Evolutionary conservation across 2,888 invertebrate genomes (phyloP).

Genomic region (Limnephilus marmoratus): DNA sequence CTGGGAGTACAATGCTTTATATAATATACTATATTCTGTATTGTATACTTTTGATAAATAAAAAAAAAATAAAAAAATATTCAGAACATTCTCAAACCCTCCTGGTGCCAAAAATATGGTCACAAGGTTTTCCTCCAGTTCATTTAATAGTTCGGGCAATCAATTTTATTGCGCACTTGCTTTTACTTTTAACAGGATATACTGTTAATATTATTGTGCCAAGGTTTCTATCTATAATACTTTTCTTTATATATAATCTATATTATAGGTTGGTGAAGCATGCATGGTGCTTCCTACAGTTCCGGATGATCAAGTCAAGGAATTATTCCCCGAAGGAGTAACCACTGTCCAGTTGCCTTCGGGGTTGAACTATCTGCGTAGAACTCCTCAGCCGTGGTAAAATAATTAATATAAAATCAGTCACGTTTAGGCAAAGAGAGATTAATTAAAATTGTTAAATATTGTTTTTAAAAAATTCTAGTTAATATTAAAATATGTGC

Average conservation of each 20-base stretch:
- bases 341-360: constrained; percentile 87
- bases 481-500: not conserved
- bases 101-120: too few relatives aligned
- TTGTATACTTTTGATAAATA: too few relatives aligned
- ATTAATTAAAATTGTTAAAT: too few relatives aligned
- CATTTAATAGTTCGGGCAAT: too few relatives aligned
- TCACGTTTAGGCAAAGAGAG: too few relatives aligned
- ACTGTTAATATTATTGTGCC: not conserved
- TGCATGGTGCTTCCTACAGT: constrained; percentile 95
- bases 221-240: not conserved
- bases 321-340: constrained; percentile 84
- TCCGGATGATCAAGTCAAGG: constrained; percentile 81
- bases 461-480: not conserved
- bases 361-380: constrained; percentile 89
- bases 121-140: too few relatives aligned
- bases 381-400: constrained; percentile 79
- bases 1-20: too few relatives aligned
- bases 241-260: constrained; percentile 67
- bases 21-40: too few relatives aligned
- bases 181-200: not conserved
- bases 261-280: constrained; percentile 87
- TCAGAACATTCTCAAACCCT: too few relatives aligned
- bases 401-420: too few relatives aligned
- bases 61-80: too few relatives aligned
- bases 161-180: not conserved